Base-by-base conservation (phyloP, 2,113 vertebrate species). In the Bufo gargarizans region DNA sequence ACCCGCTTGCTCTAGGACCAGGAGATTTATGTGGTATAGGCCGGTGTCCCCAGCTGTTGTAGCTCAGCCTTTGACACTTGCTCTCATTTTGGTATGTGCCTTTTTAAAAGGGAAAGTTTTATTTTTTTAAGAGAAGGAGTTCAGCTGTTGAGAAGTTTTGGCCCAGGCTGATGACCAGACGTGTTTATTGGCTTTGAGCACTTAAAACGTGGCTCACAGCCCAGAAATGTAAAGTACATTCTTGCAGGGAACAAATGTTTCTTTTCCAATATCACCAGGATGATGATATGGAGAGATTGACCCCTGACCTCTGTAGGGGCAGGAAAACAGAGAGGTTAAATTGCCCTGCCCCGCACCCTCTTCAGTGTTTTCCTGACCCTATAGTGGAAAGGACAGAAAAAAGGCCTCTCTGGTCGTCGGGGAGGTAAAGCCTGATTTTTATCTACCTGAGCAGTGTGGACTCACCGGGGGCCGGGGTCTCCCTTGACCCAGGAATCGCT, bases 141-240 rank as follows among this genome's bases (percentile, higher is more conserved):
- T 71, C 82, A 84, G 82, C 82, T 84, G 63, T 84, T 5, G n/a
- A 45, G 6, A 9, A 17, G 9, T 22, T 49, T 81, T 81, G 56
- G 56, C 33, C 56, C 13, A 55, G 22, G 33, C n/a, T 58, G 22
- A 9, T 22, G 65, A 55, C n/a, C 63, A 69, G 63, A 55, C 65
- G n/a, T 55, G 47, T 71, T 84, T 84, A 43, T 69, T 83, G 20
- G 45, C 49, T 53, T 53, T 4, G 50, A 22, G 65, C 65, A 14
- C 81, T 83, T 83, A 53, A 53, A 5, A 67, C n/a, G 53, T 84
- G 63, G 82, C 82, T 84, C 63, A 3, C 3, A 33, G 82, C 63
- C 82, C 65, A 84, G 63, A 71, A 33, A 53, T 55, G 4, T 55
- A 53, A 17, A 55, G 82, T 6, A 53, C 61, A 8, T 9, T 71